Evolutionary conservation across 1,140 invertebrate species (phyloP), one percentile per base, ranked within the genome.

Genomic region (Ruditapes philippinarum): DNA sequence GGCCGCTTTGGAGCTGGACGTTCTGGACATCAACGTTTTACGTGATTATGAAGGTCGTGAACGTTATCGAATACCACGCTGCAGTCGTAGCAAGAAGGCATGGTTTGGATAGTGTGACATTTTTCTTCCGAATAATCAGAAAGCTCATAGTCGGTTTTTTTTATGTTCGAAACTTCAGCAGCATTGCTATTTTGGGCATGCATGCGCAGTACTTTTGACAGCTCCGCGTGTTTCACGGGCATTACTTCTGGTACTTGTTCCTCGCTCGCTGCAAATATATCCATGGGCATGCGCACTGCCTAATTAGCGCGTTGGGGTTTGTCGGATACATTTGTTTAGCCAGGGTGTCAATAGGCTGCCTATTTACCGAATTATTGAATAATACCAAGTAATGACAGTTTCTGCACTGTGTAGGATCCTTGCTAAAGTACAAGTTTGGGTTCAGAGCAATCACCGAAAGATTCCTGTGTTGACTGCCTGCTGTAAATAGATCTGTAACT

Each of bases 281-380:
- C 25, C 51, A 88, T 42, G 0, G 88, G 57, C 31, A 73, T 22
- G n/a, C n/a, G n/a, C n/a, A n/a, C n/a, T n/a, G n/a, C n/a, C n/a
- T n/a, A n/a, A n/a, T n/a, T n/a, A n/a, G n/a, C n/a, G n/a, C n/a
- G 11, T 68, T 19, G 0, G 19, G 11, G 11, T 86, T 70, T 19
- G 28, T 74, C 7, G 88, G 85, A 73, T 91, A 90, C 88, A 91
- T 91, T 45, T 91, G 91, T 81, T 81, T 68, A 12, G 74, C 90
- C 19, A 89, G 33, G 22, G 76, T 89, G 62, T 79, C 80, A 14
- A 82, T 54, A n/a, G 70, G 74, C n/a, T 90, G 86, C 84, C 74
- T 87, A 65, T 80, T 80, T 17, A 90, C 45, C 17, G 82, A 88
- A 31, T 74, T 78, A 17, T 83, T 76, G 33, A 60, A 83, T 42